Conservation (phyloP, 2,888 invertebrate species). For the Tinea pellionella region DNA sequence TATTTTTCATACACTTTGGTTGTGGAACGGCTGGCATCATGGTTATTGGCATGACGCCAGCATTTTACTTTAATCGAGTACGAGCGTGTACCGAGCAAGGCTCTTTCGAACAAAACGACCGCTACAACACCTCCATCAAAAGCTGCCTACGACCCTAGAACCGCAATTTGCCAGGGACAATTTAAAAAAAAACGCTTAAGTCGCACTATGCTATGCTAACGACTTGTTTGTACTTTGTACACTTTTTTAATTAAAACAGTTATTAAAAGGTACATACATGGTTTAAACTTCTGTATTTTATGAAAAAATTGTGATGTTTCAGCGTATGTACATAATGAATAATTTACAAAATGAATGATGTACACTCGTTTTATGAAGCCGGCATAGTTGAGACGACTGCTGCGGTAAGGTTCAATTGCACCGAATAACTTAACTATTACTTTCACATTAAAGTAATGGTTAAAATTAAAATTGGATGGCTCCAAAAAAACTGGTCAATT, state of each 20-base stretch:
- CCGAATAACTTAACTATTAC: too few relatives aligned
- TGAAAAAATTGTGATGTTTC: too few relatives aligned
- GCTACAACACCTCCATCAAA: slow-evolving; percentile 22
- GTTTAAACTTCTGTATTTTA: not conserved
- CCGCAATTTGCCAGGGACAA: slow-evolving; percentile 13
- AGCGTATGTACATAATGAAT: too few relatives aligned
- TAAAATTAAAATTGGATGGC: too few relatives aligned
- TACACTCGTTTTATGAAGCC: too few relatives aligned
- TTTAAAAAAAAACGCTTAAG: slow-evolving; percentile 5
- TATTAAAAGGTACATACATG: not conserved
- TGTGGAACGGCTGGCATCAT: not conserved
- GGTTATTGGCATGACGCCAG: not conserved
- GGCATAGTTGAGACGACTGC: too few relatives aligned
- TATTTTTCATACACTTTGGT: slow-evolving; percentile 5
- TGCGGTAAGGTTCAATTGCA: too few relatives aligned
- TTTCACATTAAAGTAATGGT: too few relatives aligned
- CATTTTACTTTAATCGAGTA: slow-evolving; percentile 11
- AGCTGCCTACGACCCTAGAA: slow-evolving; percentile 18
- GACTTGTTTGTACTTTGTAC: slow-evolving; percentile 18
- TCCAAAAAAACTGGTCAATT: too few relatives aligned
- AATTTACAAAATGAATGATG: too few relatives aligned
- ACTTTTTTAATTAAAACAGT: slow-evolving; percentile 15
- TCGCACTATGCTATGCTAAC: slow-evolving; percentile 20
- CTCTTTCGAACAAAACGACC: slow-evolving; percentile 20
- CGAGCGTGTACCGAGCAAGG: not conserved